Conservation (phyloP, 2,888 invertebrate species). For the Harpalus rufipes region DNA sequence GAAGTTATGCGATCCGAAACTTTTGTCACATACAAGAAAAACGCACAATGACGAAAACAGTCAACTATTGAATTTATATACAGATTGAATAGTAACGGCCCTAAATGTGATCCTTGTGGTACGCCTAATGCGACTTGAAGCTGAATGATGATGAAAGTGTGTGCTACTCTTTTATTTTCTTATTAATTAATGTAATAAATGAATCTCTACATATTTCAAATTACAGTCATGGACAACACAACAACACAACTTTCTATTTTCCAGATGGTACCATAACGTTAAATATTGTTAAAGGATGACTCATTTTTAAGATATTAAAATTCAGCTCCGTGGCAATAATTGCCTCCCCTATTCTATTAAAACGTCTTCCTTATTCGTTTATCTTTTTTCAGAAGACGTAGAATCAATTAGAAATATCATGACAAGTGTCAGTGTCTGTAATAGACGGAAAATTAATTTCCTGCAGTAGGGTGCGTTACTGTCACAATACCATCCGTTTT, state of each 20-base stretch:
- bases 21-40: too few relatives aligned
- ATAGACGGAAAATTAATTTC: constrained; percentile 30
- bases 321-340: not conserved
- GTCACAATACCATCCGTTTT: constrained; percentile 18
- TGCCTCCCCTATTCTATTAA: not conserved
- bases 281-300: not conserved
- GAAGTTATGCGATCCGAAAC: too few relatives aligned
- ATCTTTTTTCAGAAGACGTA: constrained; percentile 1
- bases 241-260: not conserved
- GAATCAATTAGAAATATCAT: constrained; percentile 26
- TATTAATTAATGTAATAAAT: too few relatives aligned
- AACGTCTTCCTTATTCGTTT: not conserved
- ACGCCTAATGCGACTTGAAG: too few relatives aligned
- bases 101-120: too few relatives aligned
- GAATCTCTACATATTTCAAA: too few relatives aligned
- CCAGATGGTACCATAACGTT: not conserved
- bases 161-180: too few relatives aligned
- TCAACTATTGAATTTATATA: too few relatives aligned
- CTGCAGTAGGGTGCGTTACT: constrained; percentile 12
- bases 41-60: too few relatives aligned
- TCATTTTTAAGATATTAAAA: not conserved
- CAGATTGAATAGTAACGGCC: too few relatives aligned
- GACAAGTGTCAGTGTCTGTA: constrained; percentile 34
- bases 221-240: too few relatives aligned
- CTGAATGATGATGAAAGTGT: too few relatives aligned